Percentiles rank a stretch among this genome's conserved stretches.
Conservation (phyloP, 2,113 vertebrate genomes). For the Dermatemys mawii region DNA sequence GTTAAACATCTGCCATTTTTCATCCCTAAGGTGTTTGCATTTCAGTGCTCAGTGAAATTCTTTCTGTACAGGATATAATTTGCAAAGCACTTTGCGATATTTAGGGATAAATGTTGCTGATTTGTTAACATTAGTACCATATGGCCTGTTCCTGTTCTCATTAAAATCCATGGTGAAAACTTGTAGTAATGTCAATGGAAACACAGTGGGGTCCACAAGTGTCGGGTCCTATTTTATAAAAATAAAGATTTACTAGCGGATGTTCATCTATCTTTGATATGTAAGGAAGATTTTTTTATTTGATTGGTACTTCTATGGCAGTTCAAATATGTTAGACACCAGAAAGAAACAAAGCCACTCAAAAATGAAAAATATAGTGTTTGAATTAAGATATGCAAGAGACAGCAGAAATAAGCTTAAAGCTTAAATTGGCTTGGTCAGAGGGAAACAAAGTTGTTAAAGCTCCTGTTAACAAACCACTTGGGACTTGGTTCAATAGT, state of each 20-base stretch:
- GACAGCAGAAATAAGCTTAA: not conserved
- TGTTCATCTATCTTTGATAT: not conserved
- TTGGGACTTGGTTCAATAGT: not conserved
- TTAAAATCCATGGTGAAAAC: conserved; percentile 23
- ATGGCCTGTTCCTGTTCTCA: conserved; percentile 25
- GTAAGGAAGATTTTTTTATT: not conserved
- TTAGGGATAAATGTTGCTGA: conserved; percentile 44
- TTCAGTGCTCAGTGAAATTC: conserved; percentile 41
- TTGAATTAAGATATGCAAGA: not conserved
- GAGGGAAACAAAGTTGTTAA: not conserved
- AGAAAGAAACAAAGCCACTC: conserved; percentile 20
- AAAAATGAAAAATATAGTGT: not conserved
- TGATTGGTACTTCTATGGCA: conserved; percentile 27
- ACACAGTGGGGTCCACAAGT: conserved; percentile 14
- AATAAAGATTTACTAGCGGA: too few species aligned
- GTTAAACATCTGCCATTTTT: conserved; percentile 12
- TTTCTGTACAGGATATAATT: conserved; percentile 14
- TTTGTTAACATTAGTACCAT: conserved; percentile 53
- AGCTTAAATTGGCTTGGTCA: conserved; percentile 5
- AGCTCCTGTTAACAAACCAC: not conserved
- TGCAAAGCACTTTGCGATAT: conserved; percentile 53
- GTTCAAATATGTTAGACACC: conserved; percentile 1
- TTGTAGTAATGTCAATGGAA: not conserved
- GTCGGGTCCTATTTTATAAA: too few species aligned
- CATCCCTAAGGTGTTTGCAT: conserved; percentile 31